These are phyloP conservation scores for Callyntrura sp. DNA, from an alignment of 2,888 invertebrate species.

Conservation along the genomic window DNA sequence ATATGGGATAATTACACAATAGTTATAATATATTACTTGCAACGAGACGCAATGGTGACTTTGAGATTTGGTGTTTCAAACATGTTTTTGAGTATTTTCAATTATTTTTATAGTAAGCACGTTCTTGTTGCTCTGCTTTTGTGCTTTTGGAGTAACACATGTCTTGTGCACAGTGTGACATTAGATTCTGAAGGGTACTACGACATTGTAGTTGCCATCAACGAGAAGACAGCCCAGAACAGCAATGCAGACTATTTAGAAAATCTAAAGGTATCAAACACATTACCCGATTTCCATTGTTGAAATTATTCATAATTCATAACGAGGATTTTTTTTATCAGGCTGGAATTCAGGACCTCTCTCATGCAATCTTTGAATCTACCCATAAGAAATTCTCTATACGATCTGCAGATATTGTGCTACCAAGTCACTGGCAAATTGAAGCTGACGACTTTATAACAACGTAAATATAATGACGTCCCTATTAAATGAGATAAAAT, in stretches of 20 bases:
- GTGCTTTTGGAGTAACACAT: too few species aligned
- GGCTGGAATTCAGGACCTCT: constrained; percentile 75
- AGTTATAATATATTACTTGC: too few species aligned
- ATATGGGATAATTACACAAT: too few species aligned
- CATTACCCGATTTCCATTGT: not conserved
- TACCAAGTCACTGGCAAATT: constrained; percentile 80
- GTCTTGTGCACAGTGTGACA: not conserved
- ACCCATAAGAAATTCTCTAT: constrained; percentile 78
- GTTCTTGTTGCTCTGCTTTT: too few species aligned
- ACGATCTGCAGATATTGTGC: constrained; percentile 76
- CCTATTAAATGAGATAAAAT: too few species aligned
- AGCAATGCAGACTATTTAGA: constrained; percentile 43
- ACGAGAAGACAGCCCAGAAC: constrained; percentile 71
- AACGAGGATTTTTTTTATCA: constrained; percentile 39
- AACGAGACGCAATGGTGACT: too few species aligned
- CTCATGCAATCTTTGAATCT: constrained; percentile 62
- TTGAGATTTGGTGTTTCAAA: not conserved
- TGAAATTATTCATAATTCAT: not conserved
- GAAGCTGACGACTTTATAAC: constrained; percentile 60
- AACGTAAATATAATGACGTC: constrained; percentile 74
- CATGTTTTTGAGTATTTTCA: not conserved
- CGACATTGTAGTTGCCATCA: constrained; percentile 77
- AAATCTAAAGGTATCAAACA: constrained; percentile 22
- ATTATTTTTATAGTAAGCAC: too few species aligned
- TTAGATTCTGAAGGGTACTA: constrained; percentile 79